Evolutionary conservation across 2,113 vertebrate genomes (phyloP), one percentile per base, ranked within the genome.

Genomic region (cat (Felis catus)): DNA sequence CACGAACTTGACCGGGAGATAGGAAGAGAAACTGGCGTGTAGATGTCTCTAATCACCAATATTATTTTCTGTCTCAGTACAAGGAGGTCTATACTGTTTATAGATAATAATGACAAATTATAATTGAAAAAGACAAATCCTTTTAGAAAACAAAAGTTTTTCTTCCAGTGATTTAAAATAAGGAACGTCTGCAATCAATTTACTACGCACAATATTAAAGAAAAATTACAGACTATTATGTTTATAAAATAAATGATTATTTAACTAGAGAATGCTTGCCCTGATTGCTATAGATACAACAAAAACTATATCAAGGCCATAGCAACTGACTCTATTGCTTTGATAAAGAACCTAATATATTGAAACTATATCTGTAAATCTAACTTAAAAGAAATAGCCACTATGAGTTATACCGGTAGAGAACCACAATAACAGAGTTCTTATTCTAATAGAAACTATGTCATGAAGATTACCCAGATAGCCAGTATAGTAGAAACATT

Each of bases 81-180:
- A 76, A 87, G 70, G 73, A 79, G 45, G 61, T 65, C 53, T 88
- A 19, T 85, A 33, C 39, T 87, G 9, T 97, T 97, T 91, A 91
- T 12, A 85, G 74, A 65, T 36, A 90, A 81, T 85, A 76, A 80
- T 27, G 51, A 68, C 36, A 79, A 87, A 94, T 51, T 66, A 94
- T n/a, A 97, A 36, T 81, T 76, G 48, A 33, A 12, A 63, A 79
- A 95, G 25, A 96, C 29, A 79, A 41, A 7, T 63, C 21, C 29
- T 81, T 76, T 81, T 84, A 94, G 51, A 71, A 76, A 94, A 41
- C 45, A 41, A 55, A 79, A 92, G 55, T 88, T 63, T 92, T 85
- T 96, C 63, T 81, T 84, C 18, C 45, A 45, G 19, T 81, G 33
- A 91, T 53, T 92, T 94, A 71, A 97, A 94, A 63, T 81, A 78